These are phyloP conservation scores for Uropetala carovei DNA, from an alignment of 2,888 invertebrate species.

Conservation along the genomic window DNA sequence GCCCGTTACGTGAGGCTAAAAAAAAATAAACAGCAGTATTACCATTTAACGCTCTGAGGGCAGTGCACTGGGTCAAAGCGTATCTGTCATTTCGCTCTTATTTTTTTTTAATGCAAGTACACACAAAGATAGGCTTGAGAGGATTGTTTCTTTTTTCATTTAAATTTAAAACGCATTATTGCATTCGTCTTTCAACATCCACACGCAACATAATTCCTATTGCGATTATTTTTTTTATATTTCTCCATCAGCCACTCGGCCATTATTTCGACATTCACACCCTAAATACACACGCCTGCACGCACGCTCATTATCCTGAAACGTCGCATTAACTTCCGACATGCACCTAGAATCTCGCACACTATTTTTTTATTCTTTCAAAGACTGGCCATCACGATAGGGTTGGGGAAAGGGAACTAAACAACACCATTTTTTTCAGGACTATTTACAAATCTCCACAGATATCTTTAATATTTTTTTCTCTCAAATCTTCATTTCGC, in stretches of 20 bases:
- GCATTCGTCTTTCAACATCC: background rate
- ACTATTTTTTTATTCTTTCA: background rate
- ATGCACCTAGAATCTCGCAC: background rate
- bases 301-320: background rate
- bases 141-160: background rate
- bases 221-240: background rate
- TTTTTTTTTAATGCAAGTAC: slow-evolving; percentile 3
- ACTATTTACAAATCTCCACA: slow-evolving; percentile 17
- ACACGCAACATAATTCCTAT: background rate
- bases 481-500: background rate
- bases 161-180: slow-evolving; percentile 12
- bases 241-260: too few species aligned
- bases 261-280: background rate
- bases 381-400: slow-evolving; percentile 11
- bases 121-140: background rate
- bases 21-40: background rate
- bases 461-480: background rate
- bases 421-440: background rate
- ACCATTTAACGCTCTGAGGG: background rate
- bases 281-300: background rate
- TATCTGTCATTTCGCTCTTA: background rate
- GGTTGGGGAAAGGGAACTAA: background rate
- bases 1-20: background rate
- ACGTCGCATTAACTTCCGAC: background rate
- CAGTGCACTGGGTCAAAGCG: slow-evolving; percentile 10